A percentile compares a stretch with the other conserved stretches of the same genome.
These are phyloP conservation scores for Salvelinus alpinus DNA, from an alignment of 2,113 vertebrate genomes.

Conservation along the genomic window DNA sequence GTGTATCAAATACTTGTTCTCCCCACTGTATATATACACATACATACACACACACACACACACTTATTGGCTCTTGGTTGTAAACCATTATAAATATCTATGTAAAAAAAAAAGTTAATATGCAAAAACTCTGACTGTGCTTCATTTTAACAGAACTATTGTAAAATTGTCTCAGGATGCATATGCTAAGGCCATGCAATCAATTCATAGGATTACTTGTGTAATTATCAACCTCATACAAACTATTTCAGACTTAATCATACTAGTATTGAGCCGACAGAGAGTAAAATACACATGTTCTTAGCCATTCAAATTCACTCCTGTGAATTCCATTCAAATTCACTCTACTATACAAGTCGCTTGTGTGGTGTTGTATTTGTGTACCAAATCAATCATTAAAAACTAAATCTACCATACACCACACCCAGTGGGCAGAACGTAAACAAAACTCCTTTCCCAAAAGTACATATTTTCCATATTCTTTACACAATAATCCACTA, in stretches of 20 bases:
- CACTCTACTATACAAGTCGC: too few relatives aligned
- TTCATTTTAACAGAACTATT: slow-evolving; percentile 46
- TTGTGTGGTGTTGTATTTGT: background rate
- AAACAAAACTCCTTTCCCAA: too few relatives aligned
- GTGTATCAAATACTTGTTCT: too few relatives aligned
- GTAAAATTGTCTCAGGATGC: slow-evolving; percentile 43
- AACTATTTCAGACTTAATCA: background rate
- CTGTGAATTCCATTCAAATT: too few relatives aligned
- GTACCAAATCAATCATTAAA: background rate
- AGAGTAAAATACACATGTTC: background rate
- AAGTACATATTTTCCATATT: background rate
- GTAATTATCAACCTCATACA: background rate
- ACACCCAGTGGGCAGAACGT: background rate
- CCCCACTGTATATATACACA: too few relatives aligned
- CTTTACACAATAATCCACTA: slow-evolving; percentile 1
- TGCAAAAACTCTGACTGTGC: slow-evolving; percentile 54
- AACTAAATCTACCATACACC: slow-evolving; percentile 7
- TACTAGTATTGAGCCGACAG: background rate
- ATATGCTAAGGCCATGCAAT: slow-evolving; percentile 43
- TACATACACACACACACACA: background rate
- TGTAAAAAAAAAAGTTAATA: slow-evolving; percentile 31
- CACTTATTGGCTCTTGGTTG: background rate
- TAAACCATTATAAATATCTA: background rate
- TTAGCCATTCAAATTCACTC: background rate
- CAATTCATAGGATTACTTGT: background rate